These are phyloP conservation scores for Leucosticte australis DNA, from an alignment of 2,113 vertebrate species.

Conservation along the genomic window DNA sequence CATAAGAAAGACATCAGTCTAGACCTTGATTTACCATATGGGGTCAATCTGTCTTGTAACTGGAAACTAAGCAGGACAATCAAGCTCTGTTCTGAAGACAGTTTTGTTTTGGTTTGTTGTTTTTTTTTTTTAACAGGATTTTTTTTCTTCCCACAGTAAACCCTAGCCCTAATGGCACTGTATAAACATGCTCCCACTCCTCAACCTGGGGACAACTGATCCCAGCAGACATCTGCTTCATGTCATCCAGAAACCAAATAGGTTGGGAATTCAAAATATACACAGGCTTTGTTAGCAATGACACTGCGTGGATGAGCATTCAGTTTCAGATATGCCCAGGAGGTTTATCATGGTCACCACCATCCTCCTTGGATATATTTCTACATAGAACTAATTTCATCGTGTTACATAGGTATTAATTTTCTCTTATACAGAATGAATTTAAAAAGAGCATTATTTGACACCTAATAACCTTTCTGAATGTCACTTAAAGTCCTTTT, in stretches of 20 bases:
- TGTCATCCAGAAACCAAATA: background rate
- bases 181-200: background rate
- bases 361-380: background rate
- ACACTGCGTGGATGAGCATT: background rate
- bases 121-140: background rate
- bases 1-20: background rate
- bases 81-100: background rate
- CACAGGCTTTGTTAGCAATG: background rate
- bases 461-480: background rate
- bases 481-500: background rate
- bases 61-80: background rate
- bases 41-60: background rate
- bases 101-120: too few species aligned
- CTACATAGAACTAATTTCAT: background rate
- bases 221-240: background rate
- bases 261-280: background rate
- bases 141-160: background rate
- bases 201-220: background rate
- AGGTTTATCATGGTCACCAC: background rate
- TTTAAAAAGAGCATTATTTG: background rate
- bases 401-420: background rate
- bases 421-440: background rate
- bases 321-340: background rate
- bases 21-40: background rate
- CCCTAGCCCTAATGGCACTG: background rate